phyloP scores from a whole-genome alignment of 2,888 invertebrate genomes.

The Aporophyla nigra region DNA sequence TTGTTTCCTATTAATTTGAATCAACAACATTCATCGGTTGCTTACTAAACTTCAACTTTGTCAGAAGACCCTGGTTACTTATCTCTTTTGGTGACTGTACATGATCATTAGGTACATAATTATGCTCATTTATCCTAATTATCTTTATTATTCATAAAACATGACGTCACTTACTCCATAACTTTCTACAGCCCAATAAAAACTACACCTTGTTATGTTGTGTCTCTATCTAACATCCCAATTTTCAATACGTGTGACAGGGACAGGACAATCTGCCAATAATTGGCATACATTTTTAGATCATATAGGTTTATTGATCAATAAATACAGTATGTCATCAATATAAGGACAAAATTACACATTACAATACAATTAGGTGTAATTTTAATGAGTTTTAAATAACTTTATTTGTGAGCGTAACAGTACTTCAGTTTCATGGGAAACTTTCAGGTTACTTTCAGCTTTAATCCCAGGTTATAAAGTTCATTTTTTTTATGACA shows the following conservation, averaged over 20 bases:
- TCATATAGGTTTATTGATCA: constrained; percentile 34
- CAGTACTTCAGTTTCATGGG: neutral
- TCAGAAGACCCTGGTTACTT: too few species aligned
- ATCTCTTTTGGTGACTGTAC: neutral
- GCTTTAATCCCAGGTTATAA: neutral
- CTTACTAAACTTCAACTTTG: too few species aligned
- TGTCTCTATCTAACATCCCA: constrained; percentile 13
- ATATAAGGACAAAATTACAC: constrained; percentile 7
- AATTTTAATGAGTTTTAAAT: constrained; percentile 19
- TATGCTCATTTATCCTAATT: neutral
- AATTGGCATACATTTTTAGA: constrained; percentile 15
- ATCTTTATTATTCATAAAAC: constrained; percentile 8
- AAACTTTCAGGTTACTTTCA: constrained; percentile 1
- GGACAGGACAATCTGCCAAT: neutral
- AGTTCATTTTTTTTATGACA: neutral
- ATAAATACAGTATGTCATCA: constrained; percentile 12
- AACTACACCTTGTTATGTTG: constrained; percentile 47
- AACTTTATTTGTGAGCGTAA: constrained; percentile 1
- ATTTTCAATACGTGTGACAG: neutral
- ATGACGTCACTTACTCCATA: constrained; percentile 18
- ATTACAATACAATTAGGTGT: constrained; percentile 40
- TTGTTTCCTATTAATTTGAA: too few species aligned
- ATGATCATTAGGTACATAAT: constrained; percentile 3
- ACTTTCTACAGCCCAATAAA: constrained; percentile 19
- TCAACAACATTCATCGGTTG: too few species aligned